Evolutionary conservation across 64 coral and sea anemone genomes (phyloP).

Genomic region (Pocillopora verrucosa): DNA sequence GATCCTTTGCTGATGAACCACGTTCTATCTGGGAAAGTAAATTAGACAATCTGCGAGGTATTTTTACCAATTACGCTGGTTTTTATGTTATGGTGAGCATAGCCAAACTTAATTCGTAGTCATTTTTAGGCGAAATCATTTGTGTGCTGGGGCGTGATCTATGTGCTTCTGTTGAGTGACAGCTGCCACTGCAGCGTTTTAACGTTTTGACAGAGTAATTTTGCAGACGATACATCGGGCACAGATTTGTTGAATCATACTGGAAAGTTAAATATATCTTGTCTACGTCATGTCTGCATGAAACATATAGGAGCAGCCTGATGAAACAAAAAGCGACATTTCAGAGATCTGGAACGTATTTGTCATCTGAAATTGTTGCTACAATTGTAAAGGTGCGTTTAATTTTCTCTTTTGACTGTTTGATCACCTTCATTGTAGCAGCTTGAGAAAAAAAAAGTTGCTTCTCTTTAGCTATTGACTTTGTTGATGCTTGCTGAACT

Average conservation of each 20-base stretch:
- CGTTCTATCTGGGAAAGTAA: too few relatives aligned
- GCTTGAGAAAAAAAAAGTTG: not conserved
- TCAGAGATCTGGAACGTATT: not conserved
- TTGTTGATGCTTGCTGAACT: not conserved
- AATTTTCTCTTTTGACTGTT: not conserved
- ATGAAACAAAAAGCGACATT: not conserved
- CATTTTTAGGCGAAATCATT: too few relatives aligned
- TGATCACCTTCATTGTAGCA: not conserved
- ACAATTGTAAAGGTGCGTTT: not conserved
- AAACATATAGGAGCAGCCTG: not conserved
- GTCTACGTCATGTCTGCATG: not conserved
- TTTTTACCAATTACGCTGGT: too few relatives aligned
- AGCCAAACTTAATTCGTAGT: too few relatives aligned
- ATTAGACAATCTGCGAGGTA: too few relatives aligned
- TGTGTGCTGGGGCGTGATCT: too few relatives aligned
- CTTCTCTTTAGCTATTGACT: not conserved
- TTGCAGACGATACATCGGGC: not conserved
- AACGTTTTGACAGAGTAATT: not conserved
- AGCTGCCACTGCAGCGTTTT: too few relatives aligned
- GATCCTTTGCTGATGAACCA: too few relatives aligned
- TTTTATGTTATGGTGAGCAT: too few relatives aligned
- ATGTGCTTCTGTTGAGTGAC: too few relatives aligned
- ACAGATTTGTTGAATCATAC: not conserved
- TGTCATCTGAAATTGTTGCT: not conserved
- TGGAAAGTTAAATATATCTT: not conserved